Evolutionary conservation across 2,113 vertebrate species (phyloP).

Genomic region (Pseudorectes ferrugineus): DNA sequence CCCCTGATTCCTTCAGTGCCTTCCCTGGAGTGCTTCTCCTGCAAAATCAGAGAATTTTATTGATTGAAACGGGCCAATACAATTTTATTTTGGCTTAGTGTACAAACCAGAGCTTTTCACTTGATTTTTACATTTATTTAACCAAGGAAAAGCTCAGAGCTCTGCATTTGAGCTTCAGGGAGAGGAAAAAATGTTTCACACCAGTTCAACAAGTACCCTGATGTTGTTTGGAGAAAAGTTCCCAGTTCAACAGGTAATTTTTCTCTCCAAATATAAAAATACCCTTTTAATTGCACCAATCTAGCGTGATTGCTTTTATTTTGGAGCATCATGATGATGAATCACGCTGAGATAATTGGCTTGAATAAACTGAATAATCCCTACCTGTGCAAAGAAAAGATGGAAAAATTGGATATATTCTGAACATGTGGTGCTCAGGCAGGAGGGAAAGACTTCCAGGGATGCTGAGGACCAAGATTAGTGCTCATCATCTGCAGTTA

Average conservation of each 20-base stretch:
- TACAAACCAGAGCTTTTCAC: background rate
- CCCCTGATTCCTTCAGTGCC: background rate
- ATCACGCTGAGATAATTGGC: constrained; percentile 16
- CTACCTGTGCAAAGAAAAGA: constrained; percentile 22
- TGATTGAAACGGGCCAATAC: background rate
- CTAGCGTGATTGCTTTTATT: constrained; percentile 52
- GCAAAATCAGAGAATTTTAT: background rate
- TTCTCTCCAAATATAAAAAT: constrained; percentile 28
- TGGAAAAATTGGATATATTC: background rate
- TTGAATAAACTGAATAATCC: constrained; percentile 5
- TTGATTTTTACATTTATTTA: background rate
- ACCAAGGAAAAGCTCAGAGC: background rate
- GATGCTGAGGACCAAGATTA: background rate
- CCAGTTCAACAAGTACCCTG: background rate
- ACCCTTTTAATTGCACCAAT: constrained; percentile 41
- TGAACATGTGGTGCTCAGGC: background rate
- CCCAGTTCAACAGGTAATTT: background rate
- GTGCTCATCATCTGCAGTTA: background rate
- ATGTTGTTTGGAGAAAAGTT: background rate
- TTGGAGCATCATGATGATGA: constrained; percentile 31
- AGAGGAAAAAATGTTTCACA: background rate
- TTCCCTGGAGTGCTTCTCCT: background rate
- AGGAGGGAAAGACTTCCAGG: background rate
- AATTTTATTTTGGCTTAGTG: background rate
- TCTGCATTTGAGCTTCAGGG: background rate